Evolutionary conservation across 53 echinoderm and acorn worm species (phyloP), one percentile per base, ranked within the genome.

Genomic region (Temnopleurus reevesii): DNA sequence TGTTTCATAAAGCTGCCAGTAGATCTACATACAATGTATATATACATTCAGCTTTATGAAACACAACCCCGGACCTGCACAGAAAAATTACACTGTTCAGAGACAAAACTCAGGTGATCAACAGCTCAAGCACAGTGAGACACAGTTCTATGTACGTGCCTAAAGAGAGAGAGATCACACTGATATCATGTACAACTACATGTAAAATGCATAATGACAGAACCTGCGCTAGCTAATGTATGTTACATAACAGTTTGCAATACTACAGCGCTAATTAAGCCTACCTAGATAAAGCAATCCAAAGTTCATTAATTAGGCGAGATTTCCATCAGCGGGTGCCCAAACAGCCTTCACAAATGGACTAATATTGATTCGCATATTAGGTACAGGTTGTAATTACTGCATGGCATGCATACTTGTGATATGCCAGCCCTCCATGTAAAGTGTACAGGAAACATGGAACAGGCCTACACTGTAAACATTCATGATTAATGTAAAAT

Each of bases 221-320:
- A 64, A 38, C 38, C 38, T n/a, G 66, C 21, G n/a, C 18, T 66
- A n/a, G n/a, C 36, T 2, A n/a, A n/a, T n/a, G n/a, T n/a, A 36
- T 19, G 30, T 77, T 77, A 47, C 79, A 47, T 77, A 77, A 77
- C 79, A 77, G 79, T 15, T 46, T 47, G 79, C 35, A 77, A 46
- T 46, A 45, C 13, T 46, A 46, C 47, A 77, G 77, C 15, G 77
- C 8, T 77, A 77, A 77, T 77, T 46, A 49, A 23, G 27, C 26
- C 47, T 77, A 47, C 47, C 46, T 0, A 46, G 79, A 47, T 46
- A 77, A 47, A 10, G 27, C 28, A 2, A 46, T 46, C 46, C 29
- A 77, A 77, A 49, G 79, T 77, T 77, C 47, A 77, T 17, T 77
- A 77, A 77, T 77, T 28, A 47, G 46, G 5, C 26, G 6, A 47